phyloP scores from a whole-genome alignment of 2,797 vertebrate genomes.

The Schizopygopsis pylzovi region DNA sequence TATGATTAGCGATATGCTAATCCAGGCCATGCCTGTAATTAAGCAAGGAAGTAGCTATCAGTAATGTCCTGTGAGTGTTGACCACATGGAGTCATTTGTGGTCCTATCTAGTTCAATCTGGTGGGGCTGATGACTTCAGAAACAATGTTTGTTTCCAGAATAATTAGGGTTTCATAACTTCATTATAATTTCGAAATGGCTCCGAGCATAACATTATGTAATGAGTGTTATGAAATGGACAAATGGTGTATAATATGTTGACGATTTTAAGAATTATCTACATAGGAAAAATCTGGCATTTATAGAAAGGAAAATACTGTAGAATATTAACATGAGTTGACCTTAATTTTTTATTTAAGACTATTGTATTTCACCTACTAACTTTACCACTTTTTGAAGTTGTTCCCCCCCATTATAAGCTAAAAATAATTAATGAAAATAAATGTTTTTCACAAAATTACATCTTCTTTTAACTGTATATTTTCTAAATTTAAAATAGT shows the following conservation, averaged over 20 bases:
- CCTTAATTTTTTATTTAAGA: background rate
- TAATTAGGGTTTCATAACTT: background rate
- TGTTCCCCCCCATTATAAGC: background rate
- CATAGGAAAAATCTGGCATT: background rate
- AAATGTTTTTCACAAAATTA: background rate
- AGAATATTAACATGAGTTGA: background rate
- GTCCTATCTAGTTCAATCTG: slow-evolving; percentile 44
- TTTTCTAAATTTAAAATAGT: background rate
- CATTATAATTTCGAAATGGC: background rate
- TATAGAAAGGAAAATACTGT: background rate
- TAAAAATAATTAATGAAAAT: background rate
- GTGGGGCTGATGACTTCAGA: slow-evolving; percentile 30
- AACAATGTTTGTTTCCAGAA: background rate
- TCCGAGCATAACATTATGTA: background rate
- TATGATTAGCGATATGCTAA: slow-evolving; percentile 20
- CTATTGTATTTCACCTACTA: background rate
- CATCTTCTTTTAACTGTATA: background rate
- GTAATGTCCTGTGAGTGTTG: slow-evolving; percentile 31
- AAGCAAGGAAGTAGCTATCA: slow-evolving; percentile 55
- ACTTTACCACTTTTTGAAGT: background rate
- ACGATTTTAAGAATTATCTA: background rate
- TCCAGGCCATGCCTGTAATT: slow-evolving; percentile 52
- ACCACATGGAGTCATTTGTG: slow-evolving; percentile 31
- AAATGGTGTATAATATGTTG: background rate
- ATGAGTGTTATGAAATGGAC: background rate